A percentile compares a stretch with the other conserved stretches of the same genome.
Conservation (phyloP, 2,797 vertebrate genomes). For the Lacerta bilineata region DNA sequence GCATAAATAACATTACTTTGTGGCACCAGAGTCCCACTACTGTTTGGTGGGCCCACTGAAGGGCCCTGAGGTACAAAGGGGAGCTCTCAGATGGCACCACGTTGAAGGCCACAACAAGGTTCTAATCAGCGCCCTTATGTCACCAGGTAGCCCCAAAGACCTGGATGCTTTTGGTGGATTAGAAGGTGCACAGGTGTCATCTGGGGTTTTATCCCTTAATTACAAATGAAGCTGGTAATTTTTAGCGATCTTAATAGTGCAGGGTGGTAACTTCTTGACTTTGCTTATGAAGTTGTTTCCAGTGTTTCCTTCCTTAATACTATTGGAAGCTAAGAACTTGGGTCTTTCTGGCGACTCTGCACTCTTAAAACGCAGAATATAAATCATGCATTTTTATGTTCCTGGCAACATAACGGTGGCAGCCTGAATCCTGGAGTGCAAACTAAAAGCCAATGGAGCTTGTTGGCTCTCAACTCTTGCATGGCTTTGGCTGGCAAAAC, state of each 20-base stretch:
- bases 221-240: neutral
- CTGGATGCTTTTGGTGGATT: neutral
- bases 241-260: neutral
- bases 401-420: neutral
- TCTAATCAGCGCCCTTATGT: neutral
- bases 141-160: neutral
- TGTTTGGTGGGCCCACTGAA: no score
- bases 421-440: neutral
- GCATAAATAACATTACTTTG: neutral
- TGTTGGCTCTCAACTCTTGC: neutral
- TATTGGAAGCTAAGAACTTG: neutral
- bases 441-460: neutral
- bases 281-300: neutral
- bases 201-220: neutral
- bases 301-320: neutral
- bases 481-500: neutral
- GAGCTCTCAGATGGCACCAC: no score
- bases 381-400: neutral
- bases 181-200: neutral
- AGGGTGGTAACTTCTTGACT: neutral
- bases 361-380: no score
- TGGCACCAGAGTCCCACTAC: neutral
- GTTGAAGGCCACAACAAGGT: no score
- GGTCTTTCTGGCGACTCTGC: no score
- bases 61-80: neutral